phyloP scores from a whole-genome alignment of 1,140 invertebrate species.

The Lasaia peninsularis region DNA sequence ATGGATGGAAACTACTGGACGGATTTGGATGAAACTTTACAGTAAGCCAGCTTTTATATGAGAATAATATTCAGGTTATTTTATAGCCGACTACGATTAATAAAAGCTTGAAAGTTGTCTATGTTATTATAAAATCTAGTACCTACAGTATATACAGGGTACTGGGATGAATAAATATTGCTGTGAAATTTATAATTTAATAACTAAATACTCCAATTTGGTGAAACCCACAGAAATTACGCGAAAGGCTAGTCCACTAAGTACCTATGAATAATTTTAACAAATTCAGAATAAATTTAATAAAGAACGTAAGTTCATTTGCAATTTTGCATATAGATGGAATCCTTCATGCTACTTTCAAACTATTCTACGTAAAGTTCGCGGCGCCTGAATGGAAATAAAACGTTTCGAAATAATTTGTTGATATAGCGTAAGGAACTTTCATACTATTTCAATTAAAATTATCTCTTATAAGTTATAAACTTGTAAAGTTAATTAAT shows the following conservation, averaged over 20 bases:
- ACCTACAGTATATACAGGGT: too few relatives aligned
- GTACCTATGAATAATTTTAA: slow-evolving; percentile 35
- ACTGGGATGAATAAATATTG: background rate
- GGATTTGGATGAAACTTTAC: too few relatives aligned
- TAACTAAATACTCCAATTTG: slow-evolving; percentile 4
- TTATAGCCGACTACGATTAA: too few relatives aligned
- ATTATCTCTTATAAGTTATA: too few relatives aligned
- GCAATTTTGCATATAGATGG: slow-evolving; percentile 37
- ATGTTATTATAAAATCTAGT: too few relatives aligned
- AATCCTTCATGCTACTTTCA: slow-evolving; percentile 19
- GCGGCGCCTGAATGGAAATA: slow-evolving; percentile 1
- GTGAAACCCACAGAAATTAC: slow-evolving; percentile 8
- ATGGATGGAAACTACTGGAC: too few relatives aligned
- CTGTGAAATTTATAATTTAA: background rate
- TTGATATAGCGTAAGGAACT: background rate
- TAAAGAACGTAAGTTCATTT: slow-evolving; percentile 30
- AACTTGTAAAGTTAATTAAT: too few relatives aligned
- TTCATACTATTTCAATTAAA: background rate
- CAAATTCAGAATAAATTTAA: slow-evolving; percentile 35
- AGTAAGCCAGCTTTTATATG: too few relatives aligned
- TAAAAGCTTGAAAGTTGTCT: too few relatives aligned
- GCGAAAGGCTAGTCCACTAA: slow-evolving; percentile 22
- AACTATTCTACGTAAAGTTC: slow-evolving; percentile 15
- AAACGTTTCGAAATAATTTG: slow-evolving; percentile 8
- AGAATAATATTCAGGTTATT: too few relatives aligned